phyloP scores from a whole-genome alignment of 1,140 invertebrate species.

The Rhyzopertha dominica region DNA sequence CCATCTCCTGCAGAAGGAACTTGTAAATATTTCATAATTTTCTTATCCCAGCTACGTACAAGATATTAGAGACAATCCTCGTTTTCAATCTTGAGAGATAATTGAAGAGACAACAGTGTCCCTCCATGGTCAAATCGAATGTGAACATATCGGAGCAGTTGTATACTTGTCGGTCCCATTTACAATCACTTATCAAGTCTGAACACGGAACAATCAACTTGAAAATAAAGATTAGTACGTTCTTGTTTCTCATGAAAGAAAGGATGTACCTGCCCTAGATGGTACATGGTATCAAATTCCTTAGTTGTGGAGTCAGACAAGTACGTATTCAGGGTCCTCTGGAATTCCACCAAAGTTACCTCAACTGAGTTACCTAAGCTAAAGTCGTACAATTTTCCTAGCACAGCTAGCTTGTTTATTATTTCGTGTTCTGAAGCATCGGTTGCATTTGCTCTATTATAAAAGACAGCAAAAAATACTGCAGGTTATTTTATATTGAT shows the following conservation, averaged over 20 bases:
- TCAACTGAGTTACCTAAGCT: conserved; percentile 11
- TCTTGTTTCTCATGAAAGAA: conserved; percentile 4
- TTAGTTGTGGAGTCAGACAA: conserved; percentile 3
- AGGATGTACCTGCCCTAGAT: neutral
- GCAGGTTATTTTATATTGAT: neutral
- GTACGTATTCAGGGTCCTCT: conserved; percentile 22
- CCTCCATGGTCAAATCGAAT: conserved; percentile 49
- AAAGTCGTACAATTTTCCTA: conserved; percentile 29
- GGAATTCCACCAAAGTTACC: conserved; percentile 15
- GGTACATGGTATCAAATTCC: neutral
- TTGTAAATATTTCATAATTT: neutral
- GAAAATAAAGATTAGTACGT: conserved; percentile 7
- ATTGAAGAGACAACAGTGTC: conserved; percentile 58
- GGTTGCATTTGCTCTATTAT: conserved; percentile 12
- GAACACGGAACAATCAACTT: conserved; percentile 52
- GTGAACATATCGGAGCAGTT: conserved; percentile 49
- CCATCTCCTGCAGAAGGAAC: neutral
- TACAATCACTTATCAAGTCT: conserved; percentile 48
- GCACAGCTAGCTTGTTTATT: conserved; percentile 17
- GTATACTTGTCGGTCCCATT: conserved; percentile 41
- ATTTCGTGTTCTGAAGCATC: conserved; percentile 1
- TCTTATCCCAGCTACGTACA: conserved; percentile 3
- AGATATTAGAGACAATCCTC: neutral
- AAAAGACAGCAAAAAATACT: neutral
- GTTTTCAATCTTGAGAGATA: conserved; percentile 31